Evolutionary conservation across 2,113 vertebrate species (phyloP).

Genomic region (Hiodon tergisus): DNA sequence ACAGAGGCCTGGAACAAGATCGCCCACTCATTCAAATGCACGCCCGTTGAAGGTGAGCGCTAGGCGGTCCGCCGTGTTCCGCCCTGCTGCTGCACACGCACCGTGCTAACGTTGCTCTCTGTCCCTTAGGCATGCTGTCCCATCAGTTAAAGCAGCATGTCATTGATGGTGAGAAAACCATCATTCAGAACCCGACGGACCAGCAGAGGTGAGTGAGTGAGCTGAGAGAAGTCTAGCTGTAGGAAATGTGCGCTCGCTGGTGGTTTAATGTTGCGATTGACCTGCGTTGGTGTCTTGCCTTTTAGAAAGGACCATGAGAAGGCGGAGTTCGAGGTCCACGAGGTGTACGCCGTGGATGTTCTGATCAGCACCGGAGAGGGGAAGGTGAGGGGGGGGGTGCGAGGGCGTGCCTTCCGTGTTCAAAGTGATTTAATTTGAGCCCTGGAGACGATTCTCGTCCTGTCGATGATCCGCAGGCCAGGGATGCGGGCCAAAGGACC

Average conservation of each 20-base stretch:
- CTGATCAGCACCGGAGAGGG: constrained; percentile 94
- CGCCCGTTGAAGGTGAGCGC: constrained; percentile 83
- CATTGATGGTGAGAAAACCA: constrained; percentile 95
- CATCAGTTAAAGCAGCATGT: constrained; percentile 95
- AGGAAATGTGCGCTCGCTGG: neutral
- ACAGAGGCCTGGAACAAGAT: constrained; percentile 98
- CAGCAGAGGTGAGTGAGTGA: constrained; percentile 63
- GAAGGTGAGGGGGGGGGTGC: constrained; percentile 68
- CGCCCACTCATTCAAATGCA: constrained; percentile 95
- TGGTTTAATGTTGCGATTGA: constrained; percentile 1
- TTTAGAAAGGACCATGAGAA: constrained; percentile 97
- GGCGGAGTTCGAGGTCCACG: constrained; percentile 93
- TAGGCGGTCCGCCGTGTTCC: neutral
- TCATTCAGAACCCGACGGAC: constrained; percentile 94
- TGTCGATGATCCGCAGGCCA: constrained; percentile 62
- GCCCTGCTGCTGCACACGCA: too few species aligned
- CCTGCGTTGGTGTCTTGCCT: constrained; percentile 9
- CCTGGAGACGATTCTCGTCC: neutral
- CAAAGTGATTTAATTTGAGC: neutral
- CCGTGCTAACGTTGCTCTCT: neutral
- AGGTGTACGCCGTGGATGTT: constrained; percentile 95
- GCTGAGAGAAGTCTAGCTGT: too few species aligned
- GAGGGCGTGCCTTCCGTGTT: neutral
- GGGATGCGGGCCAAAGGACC: constrained; percentile 90
- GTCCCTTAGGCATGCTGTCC: constrained; percentile 81